Evolutionary conservation across 1,140 invertebrate species (phyloP), one percentile per base, ranked within the genome.

Genomic region (Aphelenchoides besseyi): DNA sequence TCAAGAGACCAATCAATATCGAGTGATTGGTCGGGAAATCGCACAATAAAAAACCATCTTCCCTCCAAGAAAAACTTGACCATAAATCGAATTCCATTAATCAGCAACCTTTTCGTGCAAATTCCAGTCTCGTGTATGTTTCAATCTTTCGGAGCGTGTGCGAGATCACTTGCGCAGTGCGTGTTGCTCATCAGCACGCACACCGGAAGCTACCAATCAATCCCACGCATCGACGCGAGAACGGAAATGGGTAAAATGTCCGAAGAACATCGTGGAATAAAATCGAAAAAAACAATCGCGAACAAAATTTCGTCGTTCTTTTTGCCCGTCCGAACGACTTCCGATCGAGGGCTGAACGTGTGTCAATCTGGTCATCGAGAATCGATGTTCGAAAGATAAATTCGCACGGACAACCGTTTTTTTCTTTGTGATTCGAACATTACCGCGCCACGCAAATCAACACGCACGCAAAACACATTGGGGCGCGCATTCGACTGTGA

Each of bases 201-300:
- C 41, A 48, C 41, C 41, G 41, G 41, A 48, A 48, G 41, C 41
- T 23, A 48, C 41, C 41, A 48, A 48, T 48, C 41, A 48, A 48
- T 48, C 41, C 41, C 41, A 48, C 41, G 41, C 41, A 48, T 16
- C 41, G 41, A 48, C 23, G 12, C 12, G 23, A 48, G 41, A 48
- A 48, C 41, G 41, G 41, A 48, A 48, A 48, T 48, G 41, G n/a
- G 41, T 48, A 23, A 48, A 48, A 12, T 48, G 41, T 23, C 23
- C 41, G 41, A 48, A 48, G 41, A 48, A 48, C 41, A 23, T 48
- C 41, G 12, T 48, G 41, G 41, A 48, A 48, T 23, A 23, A 48
- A 48, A 48, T 16, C 23, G 41, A 48, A 48, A n/a, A n/a, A 23
- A 48, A 23, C 41, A 23, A 48, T 12, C 41, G 41, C 12, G 12